These are phyloP conservation scores for Tanytarsus gracilentus DNA, from an alignment of 2,888 invertebrate species.

Conservation along the genomic window DNA sequence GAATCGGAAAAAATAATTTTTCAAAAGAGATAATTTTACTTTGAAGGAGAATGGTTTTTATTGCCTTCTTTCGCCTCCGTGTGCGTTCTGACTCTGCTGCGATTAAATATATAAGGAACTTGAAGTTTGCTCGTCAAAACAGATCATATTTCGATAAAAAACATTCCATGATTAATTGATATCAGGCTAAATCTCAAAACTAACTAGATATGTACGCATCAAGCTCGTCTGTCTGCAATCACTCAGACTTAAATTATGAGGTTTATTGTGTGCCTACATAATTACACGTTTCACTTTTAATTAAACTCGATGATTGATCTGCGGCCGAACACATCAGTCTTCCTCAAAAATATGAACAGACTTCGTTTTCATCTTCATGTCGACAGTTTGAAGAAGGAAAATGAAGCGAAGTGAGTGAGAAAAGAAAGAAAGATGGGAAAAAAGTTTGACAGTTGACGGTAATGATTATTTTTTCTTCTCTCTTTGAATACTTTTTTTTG, in stretches of 20 bases:
- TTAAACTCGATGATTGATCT: conserved; percentile 23
- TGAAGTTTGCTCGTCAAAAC: no score
- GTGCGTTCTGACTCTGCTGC: no score
- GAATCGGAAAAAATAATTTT: no score
- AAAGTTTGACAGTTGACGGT: conserved; percentile 9
- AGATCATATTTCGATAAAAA: no score
- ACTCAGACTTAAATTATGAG: neutral
- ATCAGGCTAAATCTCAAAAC: no score
- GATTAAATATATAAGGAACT: no score
- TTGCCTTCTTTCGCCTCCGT: neutral
- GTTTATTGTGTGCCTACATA: conserved; percentile 6
- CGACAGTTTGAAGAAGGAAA: neutral
- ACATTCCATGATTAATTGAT: no score
- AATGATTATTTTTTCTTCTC: conserved; percentile 15
- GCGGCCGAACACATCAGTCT: conserved; percentile 12
- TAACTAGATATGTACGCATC: no score
- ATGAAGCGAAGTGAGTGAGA: neutral
- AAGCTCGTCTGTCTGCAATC: no score
- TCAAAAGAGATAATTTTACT: no score
- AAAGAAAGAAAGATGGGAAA: neutral
- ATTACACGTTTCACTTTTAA: conserved; percentile 10
- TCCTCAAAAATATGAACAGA: neutral
- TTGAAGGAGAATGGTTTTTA: no score
- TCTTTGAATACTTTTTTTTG: neutral
- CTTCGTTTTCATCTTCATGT: neutral